Conservation (phyloP, 2,113 vertebrate genomes). For the Scalopus aquaticus region DNA sequence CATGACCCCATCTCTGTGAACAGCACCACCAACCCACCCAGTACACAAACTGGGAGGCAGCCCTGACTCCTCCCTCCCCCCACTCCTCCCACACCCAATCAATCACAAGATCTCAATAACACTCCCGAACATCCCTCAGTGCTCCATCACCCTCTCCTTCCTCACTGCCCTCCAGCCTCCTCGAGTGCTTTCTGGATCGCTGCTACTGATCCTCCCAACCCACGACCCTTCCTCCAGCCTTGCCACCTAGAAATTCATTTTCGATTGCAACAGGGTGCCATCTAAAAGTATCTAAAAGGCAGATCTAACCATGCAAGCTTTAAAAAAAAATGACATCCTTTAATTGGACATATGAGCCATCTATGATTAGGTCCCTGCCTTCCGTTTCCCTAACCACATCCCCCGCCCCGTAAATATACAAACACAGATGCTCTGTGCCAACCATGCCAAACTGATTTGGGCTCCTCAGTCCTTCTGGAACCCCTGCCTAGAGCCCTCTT, state of each 20-base stretch:
- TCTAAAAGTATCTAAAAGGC: conserved; percentile 25
- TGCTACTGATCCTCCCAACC: not conserved
- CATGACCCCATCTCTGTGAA: not conserved
- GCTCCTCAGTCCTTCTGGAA: not conserved
- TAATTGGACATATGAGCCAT: not conserved
- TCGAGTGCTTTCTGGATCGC: not conserved
- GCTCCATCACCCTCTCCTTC: not conserved
- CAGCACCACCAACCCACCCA: not conserved
- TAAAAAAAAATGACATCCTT: not conserved
- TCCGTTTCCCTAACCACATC: too few relatives aligned
- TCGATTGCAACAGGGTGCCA: not conserved
- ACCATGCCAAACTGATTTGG: not conserved
- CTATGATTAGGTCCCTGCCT: not conserved
- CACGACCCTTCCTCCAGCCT: not conserved
- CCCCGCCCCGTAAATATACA: not conserved
- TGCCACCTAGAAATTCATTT: not conserved
- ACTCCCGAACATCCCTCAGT: not conserved
- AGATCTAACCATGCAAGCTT: not conserved
- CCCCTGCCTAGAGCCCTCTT: not conserved
- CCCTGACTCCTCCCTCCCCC: not conserved
- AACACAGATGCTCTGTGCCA: not conserved
- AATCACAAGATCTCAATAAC: not conserved
- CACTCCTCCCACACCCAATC: not conserved
- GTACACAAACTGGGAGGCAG: not conserved
- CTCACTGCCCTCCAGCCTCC: not conserved